phyloP scores from a whole-genome alignment of 2,888 invertebrate species.

The Hypomecis atomaria region DNA sequence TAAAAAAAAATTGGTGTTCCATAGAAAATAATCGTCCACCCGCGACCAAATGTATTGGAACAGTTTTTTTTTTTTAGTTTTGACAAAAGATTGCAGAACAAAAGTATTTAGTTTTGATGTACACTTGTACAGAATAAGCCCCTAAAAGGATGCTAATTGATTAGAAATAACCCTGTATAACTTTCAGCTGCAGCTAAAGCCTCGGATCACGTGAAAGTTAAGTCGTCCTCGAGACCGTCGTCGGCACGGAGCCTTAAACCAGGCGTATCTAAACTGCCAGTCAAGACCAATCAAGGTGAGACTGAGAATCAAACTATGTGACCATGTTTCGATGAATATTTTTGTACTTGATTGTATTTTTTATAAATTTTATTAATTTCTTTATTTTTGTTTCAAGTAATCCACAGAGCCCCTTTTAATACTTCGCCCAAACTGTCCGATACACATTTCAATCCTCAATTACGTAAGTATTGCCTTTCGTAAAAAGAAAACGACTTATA shows the following conservation, averaged over 20 bases:
- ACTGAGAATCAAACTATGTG: no score
- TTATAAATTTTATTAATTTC: constrained; percentile 5
- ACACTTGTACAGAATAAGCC: no score
- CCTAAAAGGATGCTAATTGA: no score
- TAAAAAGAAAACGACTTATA: constrained; percentile 6
- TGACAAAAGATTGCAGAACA: no score
- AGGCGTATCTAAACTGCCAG: neutral
- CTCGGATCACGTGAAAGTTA: neutral
- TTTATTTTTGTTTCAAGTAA: constrained; percentile 50
- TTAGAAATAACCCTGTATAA: no score
- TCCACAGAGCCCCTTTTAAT: constrained; percentile 45
- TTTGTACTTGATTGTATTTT: no score
- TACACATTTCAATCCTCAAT: constrained; percentile 43
- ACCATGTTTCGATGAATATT: no score
- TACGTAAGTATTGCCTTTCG: constrained; percentile 61
- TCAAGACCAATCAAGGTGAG: constrained; percentile 3
- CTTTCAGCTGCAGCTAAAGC: constrained; percentile 4
- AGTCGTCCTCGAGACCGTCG: neutral
- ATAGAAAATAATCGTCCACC: no score
- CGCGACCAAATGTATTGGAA: no score
- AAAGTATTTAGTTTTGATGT: no score
- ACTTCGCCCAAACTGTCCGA: constrained; percentile 31
- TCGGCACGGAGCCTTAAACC: neutral
- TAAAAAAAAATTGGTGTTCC: no score
- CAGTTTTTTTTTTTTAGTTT: no score